Conservation (phyloP, 2,113 vertebrate genomes). For the Salvelinus alpinus region DNA sequence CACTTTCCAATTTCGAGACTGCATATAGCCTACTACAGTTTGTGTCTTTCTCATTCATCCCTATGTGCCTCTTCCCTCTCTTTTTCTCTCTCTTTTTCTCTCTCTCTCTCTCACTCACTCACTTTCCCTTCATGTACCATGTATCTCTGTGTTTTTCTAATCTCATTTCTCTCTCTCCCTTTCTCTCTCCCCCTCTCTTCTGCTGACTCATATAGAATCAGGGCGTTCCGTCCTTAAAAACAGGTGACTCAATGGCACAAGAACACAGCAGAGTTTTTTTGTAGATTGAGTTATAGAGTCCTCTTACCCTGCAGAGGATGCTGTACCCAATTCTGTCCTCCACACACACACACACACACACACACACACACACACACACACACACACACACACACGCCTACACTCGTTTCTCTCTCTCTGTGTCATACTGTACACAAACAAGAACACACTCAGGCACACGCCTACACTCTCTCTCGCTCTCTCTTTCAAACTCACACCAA, state of each 20-base stretch:
- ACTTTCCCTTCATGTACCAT: not conserved
- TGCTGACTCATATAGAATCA: slow-evolving; percentile 6
- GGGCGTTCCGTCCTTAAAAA: not conserved
- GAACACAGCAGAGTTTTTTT: not conserved
- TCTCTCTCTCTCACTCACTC: not conserved
- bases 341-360: not conserved
- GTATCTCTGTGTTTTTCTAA: not conserved
- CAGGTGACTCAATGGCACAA: slow-evolving; percentile 5
- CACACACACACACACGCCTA: not conserved
- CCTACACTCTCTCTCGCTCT: not conserved
- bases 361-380: not conserved
- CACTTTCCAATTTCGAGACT: not conserved
- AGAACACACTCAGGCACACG: not conserved
- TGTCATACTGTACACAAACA: not conserved
- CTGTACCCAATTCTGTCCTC: not conserved
- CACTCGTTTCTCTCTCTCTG: not conserved
- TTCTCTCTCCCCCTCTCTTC: not conserved
- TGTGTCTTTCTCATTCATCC: not conserved
- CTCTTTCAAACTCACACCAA: not conserved
- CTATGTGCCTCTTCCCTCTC: not conserved
- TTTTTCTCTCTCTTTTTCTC: not conserved
- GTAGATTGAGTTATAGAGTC: slow-evolving; percentile 7
- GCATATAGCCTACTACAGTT: too few species aligned
- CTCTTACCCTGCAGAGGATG: not conserved
- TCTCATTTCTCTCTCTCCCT: not conserved